phyloP scores from a whole-genome alignment of 2,888 invertebrate genomes.

The Smittia sp. region DNA sequence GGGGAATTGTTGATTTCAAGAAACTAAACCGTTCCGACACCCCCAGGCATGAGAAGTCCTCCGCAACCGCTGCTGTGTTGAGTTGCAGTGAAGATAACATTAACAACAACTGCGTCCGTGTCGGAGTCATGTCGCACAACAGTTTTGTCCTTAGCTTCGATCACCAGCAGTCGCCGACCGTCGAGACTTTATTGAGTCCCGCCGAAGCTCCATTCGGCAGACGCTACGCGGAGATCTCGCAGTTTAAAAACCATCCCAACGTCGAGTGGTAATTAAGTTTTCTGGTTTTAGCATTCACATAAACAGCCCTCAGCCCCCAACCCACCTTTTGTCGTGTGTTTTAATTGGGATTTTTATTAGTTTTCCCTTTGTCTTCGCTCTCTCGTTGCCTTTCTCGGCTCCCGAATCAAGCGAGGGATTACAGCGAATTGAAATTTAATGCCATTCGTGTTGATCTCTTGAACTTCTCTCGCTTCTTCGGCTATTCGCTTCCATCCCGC shows the following conservation, averaged over 20 bases:
- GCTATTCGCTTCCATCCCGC: neutral
- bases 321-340: conserved; percentile 27
- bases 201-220: conserved; percentile 54
- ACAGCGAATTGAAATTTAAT: conserved; percentile 39
- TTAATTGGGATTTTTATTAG: conserved; percentile 6
- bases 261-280: conserved; percentile 41
- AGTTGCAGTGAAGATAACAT: conserved; percentile 23
- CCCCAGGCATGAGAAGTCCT: conserved; percentile 24
- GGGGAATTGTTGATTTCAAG: conserved; percentile 19
- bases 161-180: neutral
- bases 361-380: neutral
- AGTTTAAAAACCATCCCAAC: conserved; percentile 48
- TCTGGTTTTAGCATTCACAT: conserved; percentile 25
- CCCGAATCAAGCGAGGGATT: conserved; percentile 17
- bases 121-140: conserved; percentile 28
- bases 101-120: conserved; percentile 30
- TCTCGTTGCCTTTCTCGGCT: neutral
- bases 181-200: conserved; percentile 49
- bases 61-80: neutral
- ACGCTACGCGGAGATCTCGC: conserved; percentile 53
- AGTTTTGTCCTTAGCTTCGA: conserved; percentile 29
- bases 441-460: conserved; percentile 40
- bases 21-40: conserved; percentile 17
- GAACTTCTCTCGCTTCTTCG: conserved; percentile 11
- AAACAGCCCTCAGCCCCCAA: neutral